A percentile compares a stretch with the other conserved stretches of the same genome.
phyloP scores from a whole-genome alignment of 2,797 vertebrate species.

The Ctenosaura bakeri region DNA sequence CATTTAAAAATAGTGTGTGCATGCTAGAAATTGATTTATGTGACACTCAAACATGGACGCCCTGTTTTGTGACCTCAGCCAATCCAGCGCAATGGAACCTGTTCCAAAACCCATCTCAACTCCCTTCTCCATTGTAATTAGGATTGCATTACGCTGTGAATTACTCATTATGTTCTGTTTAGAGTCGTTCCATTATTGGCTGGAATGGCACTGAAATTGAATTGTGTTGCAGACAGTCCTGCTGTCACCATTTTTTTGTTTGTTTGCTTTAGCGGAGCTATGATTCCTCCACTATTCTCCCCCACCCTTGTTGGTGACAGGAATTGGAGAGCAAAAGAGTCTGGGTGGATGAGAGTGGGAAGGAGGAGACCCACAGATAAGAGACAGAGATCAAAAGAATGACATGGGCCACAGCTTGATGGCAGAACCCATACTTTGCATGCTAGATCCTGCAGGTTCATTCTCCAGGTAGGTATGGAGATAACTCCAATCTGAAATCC shows the following conservation, averaged over 20 bases:
- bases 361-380: not conserved
- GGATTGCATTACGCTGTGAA: slow-evolving; percentile 69
- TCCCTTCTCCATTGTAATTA: slow-evolving; percentile 66
- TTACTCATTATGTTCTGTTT: slow-evolving; percentile 74
- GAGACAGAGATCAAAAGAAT: not conserved
- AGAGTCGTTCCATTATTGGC: slow-evolving; percentile 72
- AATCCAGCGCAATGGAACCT: slow-evolving; percentile 34
- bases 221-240: slow-evolving; percentile 61
- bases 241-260: not conserved
- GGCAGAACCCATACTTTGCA: not conserved
- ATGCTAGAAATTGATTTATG: not conserved
- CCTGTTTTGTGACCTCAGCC: slow-evolving; percentile 1
- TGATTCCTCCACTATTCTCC: not conserved
- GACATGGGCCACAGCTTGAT: not conserved
- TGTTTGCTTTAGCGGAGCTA: not conserved
- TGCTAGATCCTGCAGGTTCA: not conserved
- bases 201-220: slow-evolving; percentile 72
- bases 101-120: slow-evolving; percentile 55
- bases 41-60: not conserved
- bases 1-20: not conserved
- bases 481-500: no score
- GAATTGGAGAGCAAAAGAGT: not conserved
- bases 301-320: not conserved
- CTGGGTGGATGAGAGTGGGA: no score
- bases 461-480: not conserved